Percentiles rank a stretch among this genome's conserved stretches.
phyloP scores from a whole-genome alignment of 1,140 invertebrate genomes.

The Wasmannia auropunctata region DNA sequence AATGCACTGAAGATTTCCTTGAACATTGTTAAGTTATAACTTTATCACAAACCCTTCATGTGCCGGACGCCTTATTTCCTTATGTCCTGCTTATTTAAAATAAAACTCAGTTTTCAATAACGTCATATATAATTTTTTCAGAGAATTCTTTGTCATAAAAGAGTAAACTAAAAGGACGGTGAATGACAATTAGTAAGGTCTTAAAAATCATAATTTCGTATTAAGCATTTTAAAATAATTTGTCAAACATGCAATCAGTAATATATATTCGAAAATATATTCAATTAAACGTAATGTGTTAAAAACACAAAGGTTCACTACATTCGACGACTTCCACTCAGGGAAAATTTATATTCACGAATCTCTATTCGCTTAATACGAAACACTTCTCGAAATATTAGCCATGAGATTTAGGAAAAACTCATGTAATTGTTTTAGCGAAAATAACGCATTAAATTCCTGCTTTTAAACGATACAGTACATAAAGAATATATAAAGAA shows the following conservation, averaged over 20 bases:
- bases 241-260: background rate
- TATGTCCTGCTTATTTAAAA: background rate
- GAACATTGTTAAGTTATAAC: background rate
- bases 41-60: background rate
- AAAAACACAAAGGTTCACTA: background rate
- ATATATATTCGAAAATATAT: background rate
- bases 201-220: background rate
- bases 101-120: constrained; percentile 10
- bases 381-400: background rate
- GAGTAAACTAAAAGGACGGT: background rate
- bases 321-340: background rate
- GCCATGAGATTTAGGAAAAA: background rate
- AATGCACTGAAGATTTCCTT: background rate
- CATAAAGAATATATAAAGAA: background rate
- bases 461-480: background rate
- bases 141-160: background rate
- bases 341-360: background rate
- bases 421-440: background rate
- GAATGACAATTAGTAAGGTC: background rate
- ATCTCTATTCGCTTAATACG: background rate
- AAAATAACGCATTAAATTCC: background rate
- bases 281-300: background rate
- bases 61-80: too few species aligned
- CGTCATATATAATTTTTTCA: background rate
- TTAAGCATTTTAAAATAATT: background rate